Percentiles rank a stretch among this genome's conserved stretches.
Conservation (phyloP, 2,888 invertebrate genomes). For the Tolmerus cingulatus region DNA sequence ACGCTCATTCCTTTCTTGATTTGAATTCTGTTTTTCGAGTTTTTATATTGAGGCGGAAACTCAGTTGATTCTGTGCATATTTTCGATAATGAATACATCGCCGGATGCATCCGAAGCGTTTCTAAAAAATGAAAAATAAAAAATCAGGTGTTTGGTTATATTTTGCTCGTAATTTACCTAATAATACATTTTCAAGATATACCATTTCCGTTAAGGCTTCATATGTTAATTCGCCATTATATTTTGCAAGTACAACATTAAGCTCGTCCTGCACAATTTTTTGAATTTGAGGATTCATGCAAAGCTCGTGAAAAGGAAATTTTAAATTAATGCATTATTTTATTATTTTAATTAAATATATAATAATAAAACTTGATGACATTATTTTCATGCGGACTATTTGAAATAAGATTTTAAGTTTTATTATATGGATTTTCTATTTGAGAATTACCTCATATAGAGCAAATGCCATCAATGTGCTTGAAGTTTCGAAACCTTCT, state of each 20-base stretch:
- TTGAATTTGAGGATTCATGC: constrained; percentile 62
- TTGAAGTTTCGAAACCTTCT: constrained; percentile 24
- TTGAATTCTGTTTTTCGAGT: neutral
- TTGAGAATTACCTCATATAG: neutral
- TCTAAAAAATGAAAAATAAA: neutral
- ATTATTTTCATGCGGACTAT: neutral
- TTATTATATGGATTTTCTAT: too few relatives aligned
- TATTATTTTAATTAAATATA: neutral
- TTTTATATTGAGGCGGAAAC: neutral
- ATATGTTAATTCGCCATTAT: constrained; percentile 60
- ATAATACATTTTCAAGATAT: constrained; percentile 65
- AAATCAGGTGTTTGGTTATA: neutral
- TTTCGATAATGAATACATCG: neutral
- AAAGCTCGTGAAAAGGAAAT: neutral
- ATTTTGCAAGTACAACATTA: constrained; percentile 54
- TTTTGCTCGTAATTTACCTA: constrained; percentile 56
- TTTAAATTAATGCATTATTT: neutral
- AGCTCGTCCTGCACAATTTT: constrained; percentile 63
- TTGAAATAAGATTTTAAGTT: neutral
- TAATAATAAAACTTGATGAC: neutral
- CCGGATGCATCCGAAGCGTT: neutral
- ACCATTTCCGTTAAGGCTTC: constrained; percentile 64
- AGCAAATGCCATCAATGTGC: neutral
- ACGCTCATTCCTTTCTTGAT: neutral
- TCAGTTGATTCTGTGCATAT: neutral